A percentile compares a stretch with the other conserved stretches of the same genome.
These are phyloP conservation scores for Heliconius charithonia DNA, from an alignment of 2,888 invertebrate genomes.

Conservation along the genomic window DNA sequence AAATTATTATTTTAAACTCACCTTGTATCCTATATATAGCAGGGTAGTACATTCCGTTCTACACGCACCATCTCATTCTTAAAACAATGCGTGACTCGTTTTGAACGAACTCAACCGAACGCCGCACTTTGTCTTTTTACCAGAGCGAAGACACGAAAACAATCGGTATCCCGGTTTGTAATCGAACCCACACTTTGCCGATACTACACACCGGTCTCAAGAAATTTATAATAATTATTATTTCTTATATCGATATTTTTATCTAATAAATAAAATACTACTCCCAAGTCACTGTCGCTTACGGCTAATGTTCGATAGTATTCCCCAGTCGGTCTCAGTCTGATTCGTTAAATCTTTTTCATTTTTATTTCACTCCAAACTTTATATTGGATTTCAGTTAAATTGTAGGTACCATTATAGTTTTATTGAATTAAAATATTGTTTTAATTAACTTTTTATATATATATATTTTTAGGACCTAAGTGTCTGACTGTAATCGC, in stretches of 20 bases:
- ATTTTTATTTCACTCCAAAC: constrained; percentile 7
- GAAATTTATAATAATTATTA: no score
- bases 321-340: constrained; percentile 6
- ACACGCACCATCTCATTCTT: no score
- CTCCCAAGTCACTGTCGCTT: constrained; percentile 7
- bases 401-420: background rate
- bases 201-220: no score
- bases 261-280: background rate
- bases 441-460: background rate
- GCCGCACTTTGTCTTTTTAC: background rate
- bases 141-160: background rate
- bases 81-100: no score
- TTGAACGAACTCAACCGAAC: no score
- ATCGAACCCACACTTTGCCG: background rate
- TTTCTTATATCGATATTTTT: background rate
- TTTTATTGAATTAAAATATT: background rate
- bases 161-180: background rate
- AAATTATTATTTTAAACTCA: no score
- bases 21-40: no score
- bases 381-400: constrained; percentile 6
- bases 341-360: constrained; percentile 20
- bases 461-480: background rate
- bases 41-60: no score
- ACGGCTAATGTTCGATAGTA: constrained; percentile 9
- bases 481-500: background rate